Evolutionary conservation across 2,888 invertebrate species (phyloP).

Genomic region (Amblyjoppa fuscipennis): DNA sequence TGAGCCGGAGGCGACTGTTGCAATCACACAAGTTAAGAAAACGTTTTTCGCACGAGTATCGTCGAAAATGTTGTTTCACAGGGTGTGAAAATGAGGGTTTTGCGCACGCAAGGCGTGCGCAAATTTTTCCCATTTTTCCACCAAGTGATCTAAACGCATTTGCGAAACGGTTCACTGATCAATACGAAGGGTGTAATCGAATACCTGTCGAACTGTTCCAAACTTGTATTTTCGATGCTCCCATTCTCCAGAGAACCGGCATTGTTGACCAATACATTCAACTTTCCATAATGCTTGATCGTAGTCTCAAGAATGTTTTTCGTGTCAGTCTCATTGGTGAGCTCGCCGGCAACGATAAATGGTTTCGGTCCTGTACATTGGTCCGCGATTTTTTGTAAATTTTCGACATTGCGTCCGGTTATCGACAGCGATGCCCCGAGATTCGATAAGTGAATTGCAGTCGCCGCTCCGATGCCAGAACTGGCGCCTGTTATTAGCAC

Average conservation of each 20-base stretch:
- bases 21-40: too few species aligned
- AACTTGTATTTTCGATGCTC: slow-evolving; percentile 92
- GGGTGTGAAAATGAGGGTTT: too few species aligned
- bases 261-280: slow-evolving; percentile 95
- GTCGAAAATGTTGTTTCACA: too few species aligned
- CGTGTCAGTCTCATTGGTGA: slow-evolving; percentile 91
- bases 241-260: slow-evolving; percentile 95
- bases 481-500: slow-evolving; percentile 93
- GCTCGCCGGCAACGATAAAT: slow-evolving; percentile 89
- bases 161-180: background rate
- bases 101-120: too few species aligned
- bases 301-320: slow-evolving; percentile 91
- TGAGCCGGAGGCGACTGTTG: too few species aligned
- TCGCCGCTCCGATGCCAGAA: slow-evolving; percentile 94
- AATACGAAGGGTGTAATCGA: background rate
- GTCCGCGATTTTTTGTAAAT: slow-evolving; percentile 87
- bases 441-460: slow-evolving; percentile 91
- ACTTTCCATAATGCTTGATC: slow-evolving; percentile 90
- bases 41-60: too few species aligned
- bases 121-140: too few species aligned
- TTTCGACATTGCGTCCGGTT: slow-evolving; percentile 89
- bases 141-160: too few species aligned
- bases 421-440: slow-evolving; percentile 92
- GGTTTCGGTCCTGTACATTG: slow-evolving; percentile 86
- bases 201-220: slow-evolving; percentile 94